Conservation (phyloP, 2,888 invertebrate species). For the Diplazon laetatorius region DNA sequence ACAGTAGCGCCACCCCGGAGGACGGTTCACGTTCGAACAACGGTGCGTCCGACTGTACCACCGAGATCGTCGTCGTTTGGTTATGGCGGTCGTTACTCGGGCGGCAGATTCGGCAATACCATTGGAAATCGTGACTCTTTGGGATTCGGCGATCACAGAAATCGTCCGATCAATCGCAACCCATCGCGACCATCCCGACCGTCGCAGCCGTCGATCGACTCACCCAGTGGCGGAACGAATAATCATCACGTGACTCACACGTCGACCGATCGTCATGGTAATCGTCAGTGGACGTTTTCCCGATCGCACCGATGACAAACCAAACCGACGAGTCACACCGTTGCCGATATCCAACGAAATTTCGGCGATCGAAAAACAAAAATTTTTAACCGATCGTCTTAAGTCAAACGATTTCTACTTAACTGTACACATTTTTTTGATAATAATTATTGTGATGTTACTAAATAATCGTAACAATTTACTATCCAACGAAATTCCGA, state of each 20-base stretch:
- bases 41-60: slow-evolving; percentile 71
- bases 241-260: slow-evolving; percentile 74
- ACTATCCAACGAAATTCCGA: too few species aligned
- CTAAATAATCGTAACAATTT: too few species aligned
- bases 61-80: slow-evolving; percentile 73
- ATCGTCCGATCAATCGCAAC: slow-evolving; percentile 40
- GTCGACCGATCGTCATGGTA: slow-evolving; percentile 74
- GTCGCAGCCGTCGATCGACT: slow-evolving; percentile 62
- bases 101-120: slow-evolving; percentile 59
- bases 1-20: slow-evolving; percentile 70
- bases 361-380: too few species aligned
- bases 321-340: too few species aligned
- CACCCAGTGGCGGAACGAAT: slow-evolving; percentile 66
- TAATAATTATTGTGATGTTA: too few species aligned
- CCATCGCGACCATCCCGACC: too few species aligned
- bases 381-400: too few species aligned
- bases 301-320: too few species aligned
- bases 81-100: slow-evolving; percentile 55
- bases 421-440: too few species aligned
- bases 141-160: slow-evolving; percentile 49
- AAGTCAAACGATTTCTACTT: too few species aligned
- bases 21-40: slow-evolving; percentile 59
- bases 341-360: too few species aligned
- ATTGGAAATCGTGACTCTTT: slow-evolving; percentile 74
- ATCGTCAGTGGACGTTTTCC: slow-evolving; percentile 79